These are phyloP conservation scores for Phylloscopus trochilus DNA, from an alignment of 2,113 vertebrate species.

Conservation along the genomic window DNA sequence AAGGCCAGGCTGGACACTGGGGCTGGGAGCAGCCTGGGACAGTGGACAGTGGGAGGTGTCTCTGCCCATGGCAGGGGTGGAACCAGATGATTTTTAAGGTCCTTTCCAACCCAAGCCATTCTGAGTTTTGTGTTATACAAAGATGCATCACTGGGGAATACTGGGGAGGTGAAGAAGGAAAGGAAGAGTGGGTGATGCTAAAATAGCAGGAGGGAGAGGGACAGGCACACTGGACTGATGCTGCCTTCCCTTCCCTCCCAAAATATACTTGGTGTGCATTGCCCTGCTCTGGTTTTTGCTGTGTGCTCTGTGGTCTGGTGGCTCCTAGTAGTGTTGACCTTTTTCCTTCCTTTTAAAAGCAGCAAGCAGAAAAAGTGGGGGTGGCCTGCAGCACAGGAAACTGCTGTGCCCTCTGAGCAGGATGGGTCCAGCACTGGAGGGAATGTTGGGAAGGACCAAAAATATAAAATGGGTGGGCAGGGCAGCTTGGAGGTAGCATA, in stretches of 20 bases:
- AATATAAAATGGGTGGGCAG: background rate
- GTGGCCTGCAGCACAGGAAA: background rate
- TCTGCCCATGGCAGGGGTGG: background rate
- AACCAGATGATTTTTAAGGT: background rate
- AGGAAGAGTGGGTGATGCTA: too few species aligned
- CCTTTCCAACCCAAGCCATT: background rate
- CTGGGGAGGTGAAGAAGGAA: background rate
- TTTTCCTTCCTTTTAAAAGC: background rate
- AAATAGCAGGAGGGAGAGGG: background rate
- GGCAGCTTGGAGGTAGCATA: background rate
- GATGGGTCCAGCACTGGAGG: background rate
- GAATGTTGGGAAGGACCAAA: background rate
- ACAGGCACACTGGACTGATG: rapidly evolving
- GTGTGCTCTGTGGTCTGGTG: background rate
- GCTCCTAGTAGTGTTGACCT: background rate
- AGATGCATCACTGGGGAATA: background rate
- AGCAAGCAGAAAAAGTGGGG: background rate
- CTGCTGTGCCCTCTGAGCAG: background rate
- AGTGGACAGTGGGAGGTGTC: background rate
- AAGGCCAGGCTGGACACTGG: background rate
- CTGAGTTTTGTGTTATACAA: background rate
- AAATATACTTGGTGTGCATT: rapidly evolving
- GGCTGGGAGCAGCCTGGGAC: background rate
- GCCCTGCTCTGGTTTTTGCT: background rate
- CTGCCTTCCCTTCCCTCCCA: background rate